These are phyloP conservation scores for Nothoprocta pentlandii DNA, from an alignment of 2,113 vertebrate genomes.

Conservation along the genomic window DNA sequence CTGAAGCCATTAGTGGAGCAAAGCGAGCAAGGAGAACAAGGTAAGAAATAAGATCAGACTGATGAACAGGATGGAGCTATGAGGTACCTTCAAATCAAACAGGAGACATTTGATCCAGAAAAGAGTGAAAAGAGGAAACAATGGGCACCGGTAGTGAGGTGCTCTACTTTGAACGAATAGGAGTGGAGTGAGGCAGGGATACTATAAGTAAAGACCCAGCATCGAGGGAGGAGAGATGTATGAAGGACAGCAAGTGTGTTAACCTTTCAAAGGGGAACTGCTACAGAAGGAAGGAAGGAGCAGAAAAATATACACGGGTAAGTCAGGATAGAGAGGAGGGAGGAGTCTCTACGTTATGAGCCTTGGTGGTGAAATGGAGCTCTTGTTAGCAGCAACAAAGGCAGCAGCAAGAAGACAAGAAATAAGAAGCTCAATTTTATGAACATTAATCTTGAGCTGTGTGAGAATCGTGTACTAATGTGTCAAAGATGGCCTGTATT, in stretches of 20 bases:
- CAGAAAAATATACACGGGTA: neutral
- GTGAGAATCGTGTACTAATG: neutral
- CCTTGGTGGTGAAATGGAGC: neutral
- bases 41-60: neutral
- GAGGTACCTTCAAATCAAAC: neutral
- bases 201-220: neutral
- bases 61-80: neutral
- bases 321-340: neutral
- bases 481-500: rapidly evolving
- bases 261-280: neutral
- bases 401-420: neutral
- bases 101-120: neutral
- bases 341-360: neutral
- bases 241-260: neutral
- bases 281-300: neutral
- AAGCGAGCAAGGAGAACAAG: neutral
- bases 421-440: neutral
- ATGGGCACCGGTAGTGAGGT: neutral
- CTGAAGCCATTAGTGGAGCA: neutral
- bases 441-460: neutral
- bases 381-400: neutral
- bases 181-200: neutral
- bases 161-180: neutral
- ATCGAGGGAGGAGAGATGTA: neutral
- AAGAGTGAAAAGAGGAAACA: neutral